Evolutionary conservation across 2,113 vertebrate genomes (phyloP).

Genomic region (Platycercus adscitus): DNA sequence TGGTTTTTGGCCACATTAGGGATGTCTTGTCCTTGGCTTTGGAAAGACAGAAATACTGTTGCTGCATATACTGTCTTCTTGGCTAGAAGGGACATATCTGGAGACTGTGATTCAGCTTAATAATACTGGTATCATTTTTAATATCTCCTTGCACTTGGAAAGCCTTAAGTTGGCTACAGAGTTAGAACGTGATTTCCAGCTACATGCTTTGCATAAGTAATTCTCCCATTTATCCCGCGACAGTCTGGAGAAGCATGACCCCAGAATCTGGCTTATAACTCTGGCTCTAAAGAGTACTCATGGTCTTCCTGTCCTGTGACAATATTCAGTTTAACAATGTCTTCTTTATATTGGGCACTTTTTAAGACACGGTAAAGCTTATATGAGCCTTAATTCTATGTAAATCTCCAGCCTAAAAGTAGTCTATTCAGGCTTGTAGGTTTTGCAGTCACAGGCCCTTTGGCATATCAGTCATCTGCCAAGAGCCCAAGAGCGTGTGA

Average conservation of each 20-base stretch:
- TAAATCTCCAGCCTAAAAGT: not conserved
- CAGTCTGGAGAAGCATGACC: not conserved
- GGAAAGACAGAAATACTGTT: conserved; percentile 25
- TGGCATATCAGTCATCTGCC: not conserved
- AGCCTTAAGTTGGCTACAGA: not conserved
- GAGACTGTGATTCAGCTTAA: not conserved
- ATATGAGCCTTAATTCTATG: not conserved
- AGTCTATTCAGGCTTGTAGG: not conserved
- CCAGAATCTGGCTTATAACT: not conserved
- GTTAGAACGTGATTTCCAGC: conserved; percentile 12
- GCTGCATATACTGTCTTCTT: not conserved
- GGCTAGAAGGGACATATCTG: not conserved
- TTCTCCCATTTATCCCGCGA: not conserved
- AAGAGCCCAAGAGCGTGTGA: not conserved
- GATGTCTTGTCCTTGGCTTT: not conserved
- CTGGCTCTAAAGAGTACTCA: not conserved
- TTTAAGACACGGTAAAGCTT: not conserved
- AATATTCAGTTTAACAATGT: not conserved
- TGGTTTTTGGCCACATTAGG: not conserved
- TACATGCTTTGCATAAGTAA: not conserved
- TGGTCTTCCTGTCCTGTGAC: not conserved
- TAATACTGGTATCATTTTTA: not conserved
- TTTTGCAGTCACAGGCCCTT: not conserved
- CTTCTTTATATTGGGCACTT: not conserved
- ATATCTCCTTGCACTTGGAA: not conserved